Conservation (phyloP, 2,797 vertebrate genomes). For the Moxostoma hubbsi region DNA sequence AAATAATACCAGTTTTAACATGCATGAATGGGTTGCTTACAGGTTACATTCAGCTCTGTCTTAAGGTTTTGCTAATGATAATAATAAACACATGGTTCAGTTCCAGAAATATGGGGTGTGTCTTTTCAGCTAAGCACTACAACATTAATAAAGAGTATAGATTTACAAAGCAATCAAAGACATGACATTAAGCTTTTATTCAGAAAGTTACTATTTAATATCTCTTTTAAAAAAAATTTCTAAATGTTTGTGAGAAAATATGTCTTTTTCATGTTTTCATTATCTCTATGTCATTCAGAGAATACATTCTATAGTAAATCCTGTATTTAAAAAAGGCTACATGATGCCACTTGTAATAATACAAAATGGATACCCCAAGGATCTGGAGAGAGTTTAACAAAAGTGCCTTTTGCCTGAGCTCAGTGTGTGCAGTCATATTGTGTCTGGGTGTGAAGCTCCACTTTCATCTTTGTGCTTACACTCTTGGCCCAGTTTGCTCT, state of each 20-base stretch:
- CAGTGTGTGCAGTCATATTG: slow-evolving; percentile 42
- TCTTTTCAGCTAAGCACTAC: slow-evolving; percentile 26
- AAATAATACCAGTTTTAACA: slow-evolving; percentile 8
- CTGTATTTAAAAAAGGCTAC: slow-evolving; percentile 24
- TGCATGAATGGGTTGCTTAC: not conserved
- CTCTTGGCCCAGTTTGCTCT: slow-evolving; percentile 41
- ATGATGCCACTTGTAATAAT: slow-evolving; percentile 34
- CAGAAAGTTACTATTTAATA: not conserved
- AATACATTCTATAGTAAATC: slow-evolving; percentile 8
- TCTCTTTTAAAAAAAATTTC: no score
- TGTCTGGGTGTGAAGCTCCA: slow-evolving; percentile 49
- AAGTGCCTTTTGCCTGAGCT: slow-evolving; percentile 38
- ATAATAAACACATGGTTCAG: slow-evolving; percentile 41
- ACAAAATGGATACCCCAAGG: slow-evolving; percentile 32
- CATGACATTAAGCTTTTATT: not conserved
- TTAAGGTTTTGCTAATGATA: slow-evolving; percentile 21
- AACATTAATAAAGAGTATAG: slow-evolving; percentile 21
- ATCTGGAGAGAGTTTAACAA: slow-evolving; percentile 36
- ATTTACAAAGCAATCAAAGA: not conserved
- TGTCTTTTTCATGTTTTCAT: not conserved
- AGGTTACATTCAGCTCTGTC: no score
- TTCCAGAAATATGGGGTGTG: slow-evolving; percentile 28
- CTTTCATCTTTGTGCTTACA: slow-evolving; percentile 48
- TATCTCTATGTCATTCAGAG: not conserved
- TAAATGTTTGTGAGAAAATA: not conserved